Evolutionary conservation across 1,140 invertebrate species (phyloP).

Genomic region (Tetraneura akinire): DNA sequence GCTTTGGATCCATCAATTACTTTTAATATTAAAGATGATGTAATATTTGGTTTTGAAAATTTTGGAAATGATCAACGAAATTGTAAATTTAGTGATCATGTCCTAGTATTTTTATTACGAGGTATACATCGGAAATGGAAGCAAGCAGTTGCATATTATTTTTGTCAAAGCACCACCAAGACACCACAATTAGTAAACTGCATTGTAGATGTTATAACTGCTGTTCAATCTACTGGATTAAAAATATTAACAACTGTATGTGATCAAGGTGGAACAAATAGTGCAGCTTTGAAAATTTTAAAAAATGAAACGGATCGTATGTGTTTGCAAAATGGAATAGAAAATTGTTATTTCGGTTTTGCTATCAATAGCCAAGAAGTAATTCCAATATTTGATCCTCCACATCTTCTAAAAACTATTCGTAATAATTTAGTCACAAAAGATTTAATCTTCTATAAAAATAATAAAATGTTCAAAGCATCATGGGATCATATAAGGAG

Average conservation of each 20-base stretch:
- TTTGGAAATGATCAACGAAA: background rate
- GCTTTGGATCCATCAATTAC: background rate
- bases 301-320: background rate
- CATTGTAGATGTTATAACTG: background rate
- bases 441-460: no score
- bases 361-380: background rate
- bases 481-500: no score
- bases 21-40: background rate
- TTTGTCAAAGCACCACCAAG: background rate
- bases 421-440: background rate
- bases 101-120: no score
- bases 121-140: background rate
- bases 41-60: background rate
- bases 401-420: background rate
- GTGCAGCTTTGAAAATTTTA: background rate
- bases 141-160: background rate
- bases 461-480: background rate
- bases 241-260: background rate
- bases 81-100: background rate
- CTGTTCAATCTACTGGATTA: background rate
- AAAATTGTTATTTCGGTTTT: constrained; percentile 6
- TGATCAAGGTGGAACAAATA: background rate
- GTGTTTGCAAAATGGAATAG: no score
- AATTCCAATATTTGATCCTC: background rate
- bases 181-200: background rate